Evolutionary conservation across 2,113 vertebrate species (phyloP).

Genomic region (Dinomys branickii): DNA sequence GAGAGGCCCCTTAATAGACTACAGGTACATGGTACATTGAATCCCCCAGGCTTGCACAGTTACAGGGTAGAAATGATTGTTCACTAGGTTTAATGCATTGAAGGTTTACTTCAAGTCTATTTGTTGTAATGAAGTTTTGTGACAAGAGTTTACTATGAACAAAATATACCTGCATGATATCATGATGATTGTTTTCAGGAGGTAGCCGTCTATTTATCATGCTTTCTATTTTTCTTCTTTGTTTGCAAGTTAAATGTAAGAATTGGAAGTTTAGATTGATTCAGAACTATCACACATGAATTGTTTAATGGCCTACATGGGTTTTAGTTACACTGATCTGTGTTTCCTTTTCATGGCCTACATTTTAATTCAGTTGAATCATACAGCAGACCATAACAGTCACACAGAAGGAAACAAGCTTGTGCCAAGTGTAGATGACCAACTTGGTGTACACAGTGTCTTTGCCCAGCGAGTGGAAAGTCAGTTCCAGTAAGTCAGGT

Average conservation of each 20-base stretch:
- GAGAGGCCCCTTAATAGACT: not conserved
- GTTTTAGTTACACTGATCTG: slow-evolving; percentile 48
- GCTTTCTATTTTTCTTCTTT: slow-evolving; percentile 11
- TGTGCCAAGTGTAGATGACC: slow-evolving; percentile 36
- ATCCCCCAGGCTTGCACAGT: not conserved
- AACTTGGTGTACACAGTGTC: not conserved
- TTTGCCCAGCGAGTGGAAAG: slow-evolving; percentile 46
- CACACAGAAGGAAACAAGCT: slow-evolving; percentile 52
- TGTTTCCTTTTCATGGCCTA: slow-evolving; percentile 47
- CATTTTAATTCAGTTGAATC: slow-evolving; percentile 49
- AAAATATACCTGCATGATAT: not conserved
- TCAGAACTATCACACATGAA: not conserved
- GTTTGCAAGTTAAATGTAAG: not conserved
- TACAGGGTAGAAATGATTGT: not conserved
- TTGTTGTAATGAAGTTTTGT: not conserved
- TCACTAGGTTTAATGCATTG: not conserved
- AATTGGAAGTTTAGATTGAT: slow-evolving; percentile 36
- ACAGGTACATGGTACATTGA: not conserved
- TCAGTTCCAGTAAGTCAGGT: slow-evolving; percentile 60
- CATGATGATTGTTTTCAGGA: slow-evolving; percentile 21
- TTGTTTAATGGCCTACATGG: slow-evolving; percentile 19
- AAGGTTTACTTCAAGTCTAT: slow-evolving; percentile 7
- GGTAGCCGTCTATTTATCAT: not conserved
- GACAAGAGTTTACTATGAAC: not conserved
- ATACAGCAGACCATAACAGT: slow-evolving; percentile 19